Base-by-base conservation (phyloP, 2,888 invertebrate species). In the Leptinotarsa haldemani region DNA sequence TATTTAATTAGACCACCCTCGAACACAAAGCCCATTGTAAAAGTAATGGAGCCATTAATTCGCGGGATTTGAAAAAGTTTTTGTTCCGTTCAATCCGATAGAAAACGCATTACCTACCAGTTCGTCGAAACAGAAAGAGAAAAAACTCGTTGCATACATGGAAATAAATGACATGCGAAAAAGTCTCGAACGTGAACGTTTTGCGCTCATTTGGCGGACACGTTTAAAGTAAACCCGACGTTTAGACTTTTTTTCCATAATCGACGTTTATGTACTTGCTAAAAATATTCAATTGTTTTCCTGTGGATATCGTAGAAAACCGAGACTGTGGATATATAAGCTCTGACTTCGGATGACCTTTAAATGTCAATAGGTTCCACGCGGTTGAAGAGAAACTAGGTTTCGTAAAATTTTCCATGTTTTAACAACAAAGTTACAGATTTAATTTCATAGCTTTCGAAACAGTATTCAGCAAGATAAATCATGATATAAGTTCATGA, bases 241-340 rank as follows among this genome's bases (percentile, higher is more conserved):
- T n/a, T 56, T 56, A 30, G 30, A 30, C 7, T 7, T 1, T 30
- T 30, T 30, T 56, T 56, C 9, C 40, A 9, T 40, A 40, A 40
- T 40, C 40, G 40, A 40, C 40, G 9, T 40, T 25, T n/a, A 30
- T 61, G 30, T 50, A 50, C 9, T 47, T 56, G 15, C 9, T 64
- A 77, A 78, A 76, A 77, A 79, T 79, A 50, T 73, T 63, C 76
- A 56, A 80, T 80, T 80, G 78, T 77, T 78, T 77, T 79, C 73
- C 22, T 4, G 16, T 48, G 71, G 78, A 77, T 77, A 76, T 65
- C 48, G 70, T 63, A 69, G 77, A 67, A 22, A 67, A 53, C 53
- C 30, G 18, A 61, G 25, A 40, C 56, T 1, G 67, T 68, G 13
- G 9, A 53, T 30, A 56, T 68, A 47, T 22, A 46, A 18, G 56